Conservation (phyloP, 1,140 invertebrate genomes). For the Caerostris extrusa region DNA sequence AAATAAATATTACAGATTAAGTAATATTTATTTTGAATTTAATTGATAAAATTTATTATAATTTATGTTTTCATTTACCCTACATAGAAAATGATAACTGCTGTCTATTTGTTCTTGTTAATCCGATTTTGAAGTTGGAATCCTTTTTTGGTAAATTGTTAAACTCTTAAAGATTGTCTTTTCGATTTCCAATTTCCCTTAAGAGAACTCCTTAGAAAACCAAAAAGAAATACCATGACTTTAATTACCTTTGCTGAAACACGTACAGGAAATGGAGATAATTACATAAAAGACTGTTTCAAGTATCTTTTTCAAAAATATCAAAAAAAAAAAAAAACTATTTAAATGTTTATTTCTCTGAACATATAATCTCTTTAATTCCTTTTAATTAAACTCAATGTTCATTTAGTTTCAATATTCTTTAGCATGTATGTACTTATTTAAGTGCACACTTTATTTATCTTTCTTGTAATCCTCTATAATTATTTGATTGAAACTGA, state of each 20-base stretch:
- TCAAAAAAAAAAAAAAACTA: neutral
- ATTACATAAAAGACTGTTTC: neutral
- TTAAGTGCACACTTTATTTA: neutral
- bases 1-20: no score
- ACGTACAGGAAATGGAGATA: neutral
- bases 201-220: no score
- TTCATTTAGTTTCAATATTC: slow-evolving; percentile 1
- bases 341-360: neutral
- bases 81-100: no score
- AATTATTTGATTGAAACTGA: neutral
- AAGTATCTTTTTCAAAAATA: neutral
- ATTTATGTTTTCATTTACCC: no score
- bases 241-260: neutral
- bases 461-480: neutral
- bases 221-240: neutral
- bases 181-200: no score
- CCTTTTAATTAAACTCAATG: slow-evolving; percentile 18
- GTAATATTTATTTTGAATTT: no score
- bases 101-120: no score
- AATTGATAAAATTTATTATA: no score
- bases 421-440: neutral
- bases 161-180: no score
- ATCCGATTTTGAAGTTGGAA: no score
- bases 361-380: neutral
- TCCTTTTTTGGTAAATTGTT: no score